These are phyloP conservation scores for Trichoplusia ni DNA, from an alignment of 1,140 invertebrate species.

Conservation along the genomic window DNA sequence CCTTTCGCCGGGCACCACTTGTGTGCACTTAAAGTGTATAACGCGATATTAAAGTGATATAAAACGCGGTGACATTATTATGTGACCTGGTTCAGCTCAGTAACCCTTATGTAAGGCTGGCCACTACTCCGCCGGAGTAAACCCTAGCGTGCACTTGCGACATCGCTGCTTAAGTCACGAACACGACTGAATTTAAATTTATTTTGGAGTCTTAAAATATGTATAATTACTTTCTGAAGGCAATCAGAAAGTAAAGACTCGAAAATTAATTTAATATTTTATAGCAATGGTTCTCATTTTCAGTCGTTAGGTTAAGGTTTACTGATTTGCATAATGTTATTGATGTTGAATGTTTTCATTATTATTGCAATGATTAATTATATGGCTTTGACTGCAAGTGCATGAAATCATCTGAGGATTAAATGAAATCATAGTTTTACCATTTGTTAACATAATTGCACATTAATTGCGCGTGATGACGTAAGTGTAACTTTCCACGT, in stretches of 20 bases:
- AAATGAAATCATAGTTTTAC: too few species aligned
- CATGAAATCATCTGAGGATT: too few species aligned
- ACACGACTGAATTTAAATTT: constrained; percentile 21
- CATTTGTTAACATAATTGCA: too few species aligned
- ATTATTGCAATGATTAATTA: too few species aligned
- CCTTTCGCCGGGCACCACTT: too few species aligned
- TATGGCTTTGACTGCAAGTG: too few species aligned
- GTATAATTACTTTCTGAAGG: neutral
- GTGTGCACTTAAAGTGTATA: too few species aligned
- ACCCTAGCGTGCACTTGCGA: constrained; percentile 23
- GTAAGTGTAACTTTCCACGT: constrained; percentile 8
- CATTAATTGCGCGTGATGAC: neutral
- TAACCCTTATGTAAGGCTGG: constrained; percentile 27
- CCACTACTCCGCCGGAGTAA: constrained; percentile 17
- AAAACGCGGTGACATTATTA: constrained; percentile 12
- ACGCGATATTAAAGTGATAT: neutral
- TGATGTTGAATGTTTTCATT: too few species aligned
- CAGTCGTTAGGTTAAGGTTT: too few species aligned
- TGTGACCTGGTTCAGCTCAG: constrained; percentile 31
- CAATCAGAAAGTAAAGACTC: neutral
- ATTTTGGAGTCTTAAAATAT: neutral
- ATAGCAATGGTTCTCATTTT: neutral
- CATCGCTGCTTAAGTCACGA: constrained; percentile 21
- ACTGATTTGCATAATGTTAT: too few species aligned
- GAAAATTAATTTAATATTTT: neutral